Evolutionary conservation across 2,888 invertebrate genomes (phyloP).

Genomic region (Pimpla rufipes): DNA sequence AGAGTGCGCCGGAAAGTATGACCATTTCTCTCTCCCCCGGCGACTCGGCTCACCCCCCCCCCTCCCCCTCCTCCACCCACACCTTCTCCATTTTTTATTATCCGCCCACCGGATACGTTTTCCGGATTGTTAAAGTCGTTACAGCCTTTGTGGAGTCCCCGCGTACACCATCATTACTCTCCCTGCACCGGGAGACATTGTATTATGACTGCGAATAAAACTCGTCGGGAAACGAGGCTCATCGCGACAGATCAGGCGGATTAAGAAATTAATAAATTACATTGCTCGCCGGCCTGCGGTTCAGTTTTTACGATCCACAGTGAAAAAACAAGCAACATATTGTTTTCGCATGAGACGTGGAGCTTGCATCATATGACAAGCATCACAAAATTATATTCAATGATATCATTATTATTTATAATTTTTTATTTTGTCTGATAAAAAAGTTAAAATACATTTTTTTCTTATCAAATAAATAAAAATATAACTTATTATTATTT

Average conservation of each 20-base stretch:
- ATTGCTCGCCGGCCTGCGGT: no score
- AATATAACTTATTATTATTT: no score
- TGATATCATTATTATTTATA: no score
- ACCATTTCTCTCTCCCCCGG: slow-evolving; percentile 31
- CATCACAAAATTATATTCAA: no score
- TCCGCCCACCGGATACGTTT: slow-evolving; percentile 24
- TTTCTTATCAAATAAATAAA: no score
- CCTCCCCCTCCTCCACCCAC: slow-evolving; percentile 9
- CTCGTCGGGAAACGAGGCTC: neutral
- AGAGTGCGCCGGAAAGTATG: slow-evolving; percentile 65
- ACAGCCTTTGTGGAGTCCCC: slow-evolving; percentile 44
- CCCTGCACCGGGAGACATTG: slow-evolving; percentile 12
- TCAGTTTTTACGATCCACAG: no score
- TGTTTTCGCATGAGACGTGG: no score
- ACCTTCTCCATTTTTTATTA: slow-evolving; percentile 19
- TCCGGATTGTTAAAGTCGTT: slow-evolving; percentile 54
- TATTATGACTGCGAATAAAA: slow-evolving; percentile 12
- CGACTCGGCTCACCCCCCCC: slow-evolving; percentile 8
- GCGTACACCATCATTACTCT: slow-evolving; percentile 47
- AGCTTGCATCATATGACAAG: no score
- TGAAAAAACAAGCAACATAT: no score
- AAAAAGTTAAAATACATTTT: no score
- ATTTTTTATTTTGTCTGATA: no score
- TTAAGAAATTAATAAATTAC: slow-evolving; percentile 43
- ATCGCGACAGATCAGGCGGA: slow-evolving; percentile 24